Conservation (phyloP, 2,888 invertebrate genomes). For the Drosophila dives region DNA sequence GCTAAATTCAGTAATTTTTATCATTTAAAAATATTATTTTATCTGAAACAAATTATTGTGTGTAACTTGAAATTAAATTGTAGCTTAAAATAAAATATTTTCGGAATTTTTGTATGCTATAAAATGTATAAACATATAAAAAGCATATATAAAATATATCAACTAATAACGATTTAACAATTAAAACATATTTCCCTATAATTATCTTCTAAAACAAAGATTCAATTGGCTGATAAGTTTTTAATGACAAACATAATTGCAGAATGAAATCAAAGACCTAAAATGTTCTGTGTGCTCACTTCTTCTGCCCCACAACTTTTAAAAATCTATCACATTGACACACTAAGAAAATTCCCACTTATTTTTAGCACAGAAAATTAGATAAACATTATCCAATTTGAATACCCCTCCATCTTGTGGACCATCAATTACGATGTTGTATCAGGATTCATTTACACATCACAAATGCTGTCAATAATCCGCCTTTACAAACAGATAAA, state of each 20-base stretch:
- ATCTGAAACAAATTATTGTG: background rate
- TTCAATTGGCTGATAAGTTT: too few relatives aligned
- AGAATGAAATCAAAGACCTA: background rate
- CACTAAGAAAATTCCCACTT: background rate
- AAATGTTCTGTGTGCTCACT: background rate
- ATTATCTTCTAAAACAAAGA: background rate
- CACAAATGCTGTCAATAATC: constrained; percentile 47
- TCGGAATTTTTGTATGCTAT: too few relatives aligned
- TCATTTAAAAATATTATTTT: background rate
- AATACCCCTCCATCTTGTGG: background rate
- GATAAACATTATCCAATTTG: background rate
- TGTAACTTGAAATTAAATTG: too few relatives aligned
- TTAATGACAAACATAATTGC: background rate
- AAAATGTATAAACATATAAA: background rate
- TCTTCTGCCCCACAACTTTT: background rate
- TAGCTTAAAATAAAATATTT: too few relatives aligned
- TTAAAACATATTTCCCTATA: background rate
- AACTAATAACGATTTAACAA: background rate
- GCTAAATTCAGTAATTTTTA: too few relatives aligned
- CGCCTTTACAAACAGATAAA: constrained; percentile 10
- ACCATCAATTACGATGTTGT: constrained; percentile 13
- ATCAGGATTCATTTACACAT: constrained; percentile 18
- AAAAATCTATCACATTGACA: background rate
- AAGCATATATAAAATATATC: background rate
- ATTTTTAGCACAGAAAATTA: background rate